Percentiles rank a stretch among this genome's conserved stretches.
These are phyloP conservation scores for Odontomyia ornata DNA, from an alignment of 2,888 invertebrate species.

Conservation along the genomic window DNA sequence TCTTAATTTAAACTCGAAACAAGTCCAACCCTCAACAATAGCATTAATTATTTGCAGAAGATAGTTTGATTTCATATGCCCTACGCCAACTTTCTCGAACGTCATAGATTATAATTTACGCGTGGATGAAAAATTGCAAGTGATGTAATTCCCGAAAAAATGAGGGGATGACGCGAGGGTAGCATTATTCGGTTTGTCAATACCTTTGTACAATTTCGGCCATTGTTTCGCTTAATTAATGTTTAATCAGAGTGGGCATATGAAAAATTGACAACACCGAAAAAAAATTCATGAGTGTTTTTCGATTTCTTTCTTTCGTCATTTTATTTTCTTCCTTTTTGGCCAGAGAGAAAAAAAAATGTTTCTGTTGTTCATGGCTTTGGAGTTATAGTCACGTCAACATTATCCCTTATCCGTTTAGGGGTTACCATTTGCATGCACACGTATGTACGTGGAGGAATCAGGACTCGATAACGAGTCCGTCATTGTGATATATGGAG, in stretches of 20 bases:
- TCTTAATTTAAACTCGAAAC: no score
- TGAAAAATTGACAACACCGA: slow-evolving; percentile 46
- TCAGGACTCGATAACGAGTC: background rate
- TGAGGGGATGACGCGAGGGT: background rate
- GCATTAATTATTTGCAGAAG: no score
- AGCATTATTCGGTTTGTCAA: slow-evolving; percentile 51
- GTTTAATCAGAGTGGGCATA: slow-evolving; percentile 60
- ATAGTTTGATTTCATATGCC: no score
- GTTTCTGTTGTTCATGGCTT: slow-evolving; percentile 36
- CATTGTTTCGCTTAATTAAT: slow-evolving; percentile 64
- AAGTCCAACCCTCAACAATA: no score
- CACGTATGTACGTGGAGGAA: background rate
- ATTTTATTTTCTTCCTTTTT: slow-evolving; percentile 25
- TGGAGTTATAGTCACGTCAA: slow-evolving; percentile 5
- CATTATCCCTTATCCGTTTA: slow-evolving; percentile 26
- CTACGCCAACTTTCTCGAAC: no score
- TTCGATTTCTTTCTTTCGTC: slow-evolving; percentile 26
- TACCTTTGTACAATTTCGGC: slow-evolving; percentile 52
- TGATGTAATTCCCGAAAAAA: no score
- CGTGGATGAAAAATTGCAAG: no score
- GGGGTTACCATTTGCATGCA: slow-evolving; percentile 30
- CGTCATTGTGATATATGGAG: slow-evolving; percentile 15
- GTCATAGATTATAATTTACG: no score
- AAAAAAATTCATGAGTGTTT: slow-evolving; percentile 36
- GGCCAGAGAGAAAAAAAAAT: background rate